Percentiles rank a stretch among this genome's conserved stretches.
phyloP scores from a whole-genome alignment of 2,797 vertebrate species.

The Stomatorhinus walkeri region DNA sequence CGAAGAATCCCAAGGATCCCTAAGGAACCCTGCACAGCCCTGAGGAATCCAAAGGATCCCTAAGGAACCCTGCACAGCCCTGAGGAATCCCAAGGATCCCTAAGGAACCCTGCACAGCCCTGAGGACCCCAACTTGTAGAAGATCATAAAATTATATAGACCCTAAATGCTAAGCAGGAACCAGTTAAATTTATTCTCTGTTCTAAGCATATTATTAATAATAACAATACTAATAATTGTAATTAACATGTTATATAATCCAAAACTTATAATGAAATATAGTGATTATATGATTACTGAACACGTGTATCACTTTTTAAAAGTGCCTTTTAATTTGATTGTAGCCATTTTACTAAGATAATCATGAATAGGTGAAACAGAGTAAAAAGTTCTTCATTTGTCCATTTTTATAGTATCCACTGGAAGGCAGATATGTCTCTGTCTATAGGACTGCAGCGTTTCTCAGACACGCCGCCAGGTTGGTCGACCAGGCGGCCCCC shows the following conservation, averaged over 20 bases:
- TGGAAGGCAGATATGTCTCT: neutral
- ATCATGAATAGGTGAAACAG: conserved; percentile 59
- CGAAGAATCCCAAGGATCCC: neutral
- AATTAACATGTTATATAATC: conserved; percentile 58
- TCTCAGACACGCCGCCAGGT: neutral
- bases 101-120: neutral
- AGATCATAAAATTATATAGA: conserved; percentile 17
- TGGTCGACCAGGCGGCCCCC: neutral
- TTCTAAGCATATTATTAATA: conserved; percentile 31
- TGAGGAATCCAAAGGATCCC: neutral
- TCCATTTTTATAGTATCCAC: conserved; percentile 7
- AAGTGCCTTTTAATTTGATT: conserved; percentile 77
- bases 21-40: neutral
- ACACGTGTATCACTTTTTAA: conserved; percentile 57
- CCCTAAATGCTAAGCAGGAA: conserved; percentile 41
- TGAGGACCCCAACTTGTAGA: neutral
- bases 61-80: neutral
- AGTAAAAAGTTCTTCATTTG: conserved; percentile 29
- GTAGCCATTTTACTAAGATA: conserved; percentile 72
- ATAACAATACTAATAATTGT: conserved; percentile 29
- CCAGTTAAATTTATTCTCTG: conserved; percentile 37
- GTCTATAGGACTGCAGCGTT: neutral
- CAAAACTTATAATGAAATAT: conserved; percentile 58
- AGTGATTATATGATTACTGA: conserved; percentile 65
- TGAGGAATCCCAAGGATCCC: conserved; percentile 5